These are phyloP conservation scores for Chelonus formosanus DNA, from an alignment of 2,888 invertebrate species.

Conservation along the genomic window DNA sequence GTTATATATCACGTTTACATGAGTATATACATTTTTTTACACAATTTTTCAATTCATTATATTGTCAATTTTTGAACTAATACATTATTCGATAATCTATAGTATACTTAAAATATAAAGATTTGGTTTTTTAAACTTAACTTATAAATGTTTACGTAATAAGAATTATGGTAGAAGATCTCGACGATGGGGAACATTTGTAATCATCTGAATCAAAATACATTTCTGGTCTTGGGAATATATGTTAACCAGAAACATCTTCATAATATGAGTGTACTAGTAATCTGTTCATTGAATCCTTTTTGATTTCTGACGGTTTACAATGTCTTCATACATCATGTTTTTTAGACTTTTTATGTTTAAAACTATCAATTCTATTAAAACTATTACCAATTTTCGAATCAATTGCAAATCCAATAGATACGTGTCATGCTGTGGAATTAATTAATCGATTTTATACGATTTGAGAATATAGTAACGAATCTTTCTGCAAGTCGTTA, in stretches of 20 bases:
- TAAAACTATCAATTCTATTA: conserved; percentile 58
- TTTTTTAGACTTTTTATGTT: conserved; percentile 54
- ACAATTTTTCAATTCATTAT: conserved; percentile 28
- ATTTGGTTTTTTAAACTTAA: not conserved
- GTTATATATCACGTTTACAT: conserved; percentile 7
- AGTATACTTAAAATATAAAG: not conserved
- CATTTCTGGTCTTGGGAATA: conserved; percentile 86
- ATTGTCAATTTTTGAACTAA: conserved; percentile 2
- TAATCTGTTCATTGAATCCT: conserved; percentile 66
- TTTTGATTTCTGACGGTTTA: conserved; percentile 66
- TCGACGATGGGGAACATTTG: conserved; percentile 52
- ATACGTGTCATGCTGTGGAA: conserved; percentile 67
- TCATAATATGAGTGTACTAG: conserved; percentile 75
- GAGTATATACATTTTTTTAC: conserved; percentile 25
- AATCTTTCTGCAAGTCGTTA: conserved; percentile 31
- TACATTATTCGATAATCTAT: not conserved
- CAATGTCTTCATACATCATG: conserved; percentile 63
- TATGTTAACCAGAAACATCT: conserved; percentile 75
- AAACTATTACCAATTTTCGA: conserved; percentile 71
- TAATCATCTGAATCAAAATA: conserved; percentile 69
- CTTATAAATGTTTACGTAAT: conserved; percentile 15
- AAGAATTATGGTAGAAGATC: conserved; percentile 22
- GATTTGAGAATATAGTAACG: conserved; percentile 7
- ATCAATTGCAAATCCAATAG: conserved; percentile 73
- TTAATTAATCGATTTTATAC: conserved; percentile 21